These are phyloP conservation scores for Heliconius ismenius DNA, from an alignment of 2,888 invertebrate species.

Conservation along the genomic window DNA sequence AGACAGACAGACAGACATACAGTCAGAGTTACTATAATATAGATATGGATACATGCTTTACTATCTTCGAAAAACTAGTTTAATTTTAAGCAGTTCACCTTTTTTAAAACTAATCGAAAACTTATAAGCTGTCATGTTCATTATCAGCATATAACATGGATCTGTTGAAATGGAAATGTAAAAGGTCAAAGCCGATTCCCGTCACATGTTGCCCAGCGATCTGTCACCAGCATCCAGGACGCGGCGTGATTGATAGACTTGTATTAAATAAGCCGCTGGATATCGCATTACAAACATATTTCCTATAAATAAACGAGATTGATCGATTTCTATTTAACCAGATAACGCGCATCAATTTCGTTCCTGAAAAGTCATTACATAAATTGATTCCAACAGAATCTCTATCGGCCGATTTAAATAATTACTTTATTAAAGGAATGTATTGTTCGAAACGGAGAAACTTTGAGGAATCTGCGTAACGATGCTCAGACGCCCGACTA, in stretches of 20 bases:
- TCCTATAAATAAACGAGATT: constrained; percentile 69
- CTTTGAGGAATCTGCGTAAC: constrained; percentile 40
- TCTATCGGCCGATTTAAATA: constrained; percentile 42
- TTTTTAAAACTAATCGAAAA: too few species aligned
- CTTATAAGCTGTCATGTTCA: constrained; percentile 1
- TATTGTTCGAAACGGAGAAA: constrained; percentile 43
- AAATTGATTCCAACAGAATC: constrained; percentile 23
- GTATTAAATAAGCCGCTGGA: constrained; percentile 77
- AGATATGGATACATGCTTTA: too few species aligned
- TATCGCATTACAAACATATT: constrained; percentile 77
- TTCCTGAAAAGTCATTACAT: constrained; percentile 31
- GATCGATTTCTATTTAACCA: constrained; percentile 62
- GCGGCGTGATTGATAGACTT: constrained; percentile 73
- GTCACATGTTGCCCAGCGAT: constrained; percentile 69
- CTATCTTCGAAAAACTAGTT: too few species aligned
- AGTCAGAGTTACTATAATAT: too few species aligned
- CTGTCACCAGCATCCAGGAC: constrained; percentile 68
- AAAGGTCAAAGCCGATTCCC: constrained; percentile 47
- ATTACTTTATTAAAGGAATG: constrained; percentile 52
- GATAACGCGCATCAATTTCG: constrained; percentile 37
- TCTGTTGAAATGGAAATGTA: constrained; percentile 41
- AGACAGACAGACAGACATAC: too few species aligned
- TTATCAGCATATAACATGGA: constrained; percentile 16
- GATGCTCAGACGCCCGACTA: constrained; percentile 49
- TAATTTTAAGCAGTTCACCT: too few species aligned